Evolutionary conservation across 2,888 invertebrate species (phyloP), one percentile per base, ranked within the genome.

Genomic region (Nephrocerus scutellatus): DNA sequence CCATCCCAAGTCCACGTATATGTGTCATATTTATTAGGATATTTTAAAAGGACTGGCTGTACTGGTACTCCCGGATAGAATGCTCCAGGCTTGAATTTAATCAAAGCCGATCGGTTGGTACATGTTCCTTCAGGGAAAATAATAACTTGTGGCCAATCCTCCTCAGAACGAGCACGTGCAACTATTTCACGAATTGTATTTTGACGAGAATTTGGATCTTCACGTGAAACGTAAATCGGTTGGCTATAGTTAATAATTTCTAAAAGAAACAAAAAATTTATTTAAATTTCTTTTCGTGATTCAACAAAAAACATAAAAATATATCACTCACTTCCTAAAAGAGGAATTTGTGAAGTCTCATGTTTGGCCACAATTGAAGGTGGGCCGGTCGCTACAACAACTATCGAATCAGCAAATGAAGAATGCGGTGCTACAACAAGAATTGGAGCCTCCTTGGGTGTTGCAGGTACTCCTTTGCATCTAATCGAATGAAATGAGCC

Each of bases 121-220:
- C 93, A 95, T 0, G 96, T 96, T 31, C 95, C 96, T 67, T 96
- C 95, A 0, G 95, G 91, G 68, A 95, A 96, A 57, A 96, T 91
- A 43, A 92, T 75, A 35, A 95, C 82, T 79, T 84, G 71, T 0
- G 92, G 91, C 92, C 93, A 95, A 56, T 86, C 79, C 48, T 84
- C 79, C 36, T 80, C 77, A 1, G 89, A 88, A 6, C 82, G 84
- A 1, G 89, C 87, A 43, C 93, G 74, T 39, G 80, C 76, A 25
- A 86, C 84, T 48, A 95, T 93, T 65, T 90, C 86, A 60, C 83
- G 82, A 56, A 92, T 86, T 5, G 93, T 89, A 55, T 85, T 88
- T 59, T 87, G 86, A 6, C 95, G 72, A 0, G 95, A 93, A 65
- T 91, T 82, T 0, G 90, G 88, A 71, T 92, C 92, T 58, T 93